Evolutionary conservation across 2,113 vertebrate species (phyloP), one percentile per base, ranked within the genome.

Genomic region (Tupaia chinensis): DNA sequence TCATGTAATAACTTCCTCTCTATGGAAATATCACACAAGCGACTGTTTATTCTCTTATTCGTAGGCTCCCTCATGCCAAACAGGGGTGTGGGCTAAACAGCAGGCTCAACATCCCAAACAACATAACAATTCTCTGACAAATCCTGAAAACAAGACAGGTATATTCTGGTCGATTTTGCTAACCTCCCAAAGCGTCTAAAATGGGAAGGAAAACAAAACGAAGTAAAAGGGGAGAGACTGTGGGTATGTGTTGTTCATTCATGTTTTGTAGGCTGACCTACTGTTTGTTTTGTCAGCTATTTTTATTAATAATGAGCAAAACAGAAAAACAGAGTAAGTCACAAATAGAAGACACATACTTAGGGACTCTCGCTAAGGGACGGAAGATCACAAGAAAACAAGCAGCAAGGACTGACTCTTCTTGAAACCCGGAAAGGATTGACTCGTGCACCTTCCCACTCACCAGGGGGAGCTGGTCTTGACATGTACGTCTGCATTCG

Each of bases 301-400:
- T 97, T 97, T 97, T 97, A 96, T 87, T 97, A 97, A 70, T 89
- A 94, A 97, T 86, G 76, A 89, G n/a, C 56, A 92, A 96, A 96
- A 97, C 53, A 94, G 96, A 91, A 93, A 95, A 91, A 91, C 63
- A 87, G 73, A 63, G 20, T 95, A 63, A 93, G 89, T 94, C 95
- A 95, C 79, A 87, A 94, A 58, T 82, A 92, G 82, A 80, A 93
- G 87, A 80, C 84, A 56, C 14, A 44, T 93, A 87, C 82, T 95
- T 94, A 87, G 65, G 65, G 23, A 86, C 79, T 87, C 89, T 92
- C 66, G 32, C 66, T 89, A 68, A 82, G 79, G 61, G 68, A 78
- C 13, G 8, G 66, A 72, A 87, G 54, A 91, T 74, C 79, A 82
- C 86, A 90, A 72, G n/a, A 23, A 70, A 78, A 53, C 16, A 91